phyloP scores from a whole-genome alignment of 2,888 invertebrate species.

The Ypsolopha scabrella region DNA sequence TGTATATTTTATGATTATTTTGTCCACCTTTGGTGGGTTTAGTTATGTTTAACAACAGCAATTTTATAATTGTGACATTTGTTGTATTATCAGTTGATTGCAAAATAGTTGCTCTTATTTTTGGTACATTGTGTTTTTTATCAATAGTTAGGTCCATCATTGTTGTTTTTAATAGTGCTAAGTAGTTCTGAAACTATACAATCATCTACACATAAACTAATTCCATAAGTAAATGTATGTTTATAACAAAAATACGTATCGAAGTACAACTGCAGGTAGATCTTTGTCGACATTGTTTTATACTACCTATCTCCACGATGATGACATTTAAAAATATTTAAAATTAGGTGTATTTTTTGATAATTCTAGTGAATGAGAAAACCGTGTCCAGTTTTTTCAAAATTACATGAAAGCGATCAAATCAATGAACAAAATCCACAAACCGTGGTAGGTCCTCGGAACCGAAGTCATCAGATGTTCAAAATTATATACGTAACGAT shows the following conservation, averaged over 20 bases:
- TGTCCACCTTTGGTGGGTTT: constrained; percentile 52
- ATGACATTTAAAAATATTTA: constrained; percentile 30
- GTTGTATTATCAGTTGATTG: constrained; percentile 61
- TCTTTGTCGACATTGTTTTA: constrained; percentile 43
- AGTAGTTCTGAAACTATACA: constrained; percentile 7
- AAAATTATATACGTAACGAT: constrained; percentile 70
- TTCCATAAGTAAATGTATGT: constrained; percentile 36
- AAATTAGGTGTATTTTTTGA: constrained; percentile 26
- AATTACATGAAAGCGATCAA: constrained; percentile 25
- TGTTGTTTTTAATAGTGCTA: constrained; percentile 34
- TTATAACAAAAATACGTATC: constrained; percentile 66
- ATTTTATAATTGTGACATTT: constrained; percentile 63
- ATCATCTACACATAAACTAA: constrained; percentile 36
- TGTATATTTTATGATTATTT: constrained; percentile 65
- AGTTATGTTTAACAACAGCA: constrained; percentile 61
- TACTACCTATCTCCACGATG: constrained; percentile 33
- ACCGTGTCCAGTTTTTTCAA: constrained; percentile 49
- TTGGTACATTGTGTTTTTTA: constrained; percentile 37
- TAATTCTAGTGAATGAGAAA: constrained; percentile 22
- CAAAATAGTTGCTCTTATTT: constrained; percentile 44
- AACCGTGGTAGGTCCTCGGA: constrained; percentile 34
- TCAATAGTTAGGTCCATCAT: constrained; percentile 39
- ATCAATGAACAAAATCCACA: constrained; percentile 29
- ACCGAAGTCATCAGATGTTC: constrained; percentile 62
- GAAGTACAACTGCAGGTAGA: constrained; percentile 65